Base-by-base conservation (phyloP, 2,888 invertebrate genomes). In the Chymomyza procnemis region DNA sequence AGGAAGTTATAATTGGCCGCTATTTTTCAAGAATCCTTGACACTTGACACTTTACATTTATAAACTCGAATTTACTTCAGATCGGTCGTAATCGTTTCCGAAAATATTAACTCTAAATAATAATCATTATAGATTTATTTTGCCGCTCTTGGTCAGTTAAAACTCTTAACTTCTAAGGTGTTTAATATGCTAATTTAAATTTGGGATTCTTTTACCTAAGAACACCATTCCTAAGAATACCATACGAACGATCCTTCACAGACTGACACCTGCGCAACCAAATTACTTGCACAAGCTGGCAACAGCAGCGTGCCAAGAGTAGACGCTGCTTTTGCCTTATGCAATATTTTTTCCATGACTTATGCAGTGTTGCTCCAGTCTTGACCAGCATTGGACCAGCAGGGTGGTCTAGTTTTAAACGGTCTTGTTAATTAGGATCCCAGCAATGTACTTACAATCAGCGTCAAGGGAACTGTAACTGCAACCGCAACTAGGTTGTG, bases 391-490 rank as follows among this genome's bases (percentile, higher is more conserved):
- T 18, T 21, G 14, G 60, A 59, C 66, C 61, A 52, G 73, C 76
- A 71, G 71, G 89, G 89, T 89, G 89, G 90, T 89, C 89, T 88
- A 90, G 90, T 89, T 89, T 89, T 89, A 90, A 88, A 85, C 88
- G 89, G 80, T 86, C 89, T 88, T 88, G 89, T 89, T 88, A 90
- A 89, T 89, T 89, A 89, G 88, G 79, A 75, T 74, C 54, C 64
- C 57, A 55, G 56, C 73, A 63, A 73, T 60, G 62, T 64, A 60
- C 52, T 16, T n/a, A 48, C 65, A 55, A 73, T 61, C 52, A 60
- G 48, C 22, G 54, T 64, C 55, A 66, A 52, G 19, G 19, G 21
- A 54, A 52, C 52, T 34, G 41, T 16, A 64, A 34, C 34, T 8
- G 47, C 47, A 55, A 18, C 18, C 5, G 18, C 4, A 30, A 57